phyloP scores from a whole-genome alignment of 2,888 invertebrate genomes.

The Hirudinaria manillensis region DNA sequence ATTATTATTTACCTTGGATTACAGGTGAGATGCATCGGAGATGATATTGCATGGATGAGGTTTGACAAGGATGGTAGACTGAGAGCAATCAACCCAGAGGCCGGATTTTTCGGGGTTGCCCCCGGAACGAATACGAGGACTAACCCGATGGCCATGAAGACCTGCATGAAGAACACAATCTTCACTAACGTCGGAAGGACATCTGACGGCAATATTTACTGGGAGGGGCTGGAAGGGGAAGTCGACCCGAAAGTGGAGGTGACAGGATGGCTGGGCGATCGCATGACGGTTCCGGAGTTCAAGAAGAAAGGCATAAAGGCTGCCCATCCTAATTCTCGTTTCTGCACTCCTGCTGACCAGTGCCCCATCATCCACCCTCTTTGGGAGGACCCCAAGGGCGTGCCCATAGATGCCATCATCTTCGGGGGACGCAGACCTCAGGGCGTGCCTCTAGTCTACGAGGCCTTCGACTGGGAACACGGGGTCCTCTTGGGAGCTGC shows the following conservation, averaged over 20 bases:
- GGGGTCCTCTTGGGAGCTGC: slow-evolving; percentile 48
- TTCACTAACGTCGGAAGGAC: slow-evolving; percentile 45
- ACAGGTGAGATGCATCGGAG: slow-evolving; percentile 41
- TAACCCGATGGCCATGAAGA: slow-evolving; percentile 43
- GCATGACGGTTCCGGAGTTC: slow-evolving; percentile 24
- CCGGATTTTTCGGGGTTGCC: slow-evolving; percentile 45
- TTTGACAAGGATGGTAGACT: slow-evolving; percentile 43
- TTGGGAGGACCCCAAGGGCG: slow-evolving; percentile 44
- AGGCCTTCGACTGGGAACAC: slow-evolving; percentile 47
- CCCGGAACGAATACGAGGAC: slow-evolving; percentile 42
- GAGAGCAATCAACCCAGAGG: slow-evolving; percentile 44
- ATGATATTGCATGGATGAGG: slow-evolving; percentile 46
- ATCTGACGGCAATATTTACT: slow-evolving; percentile 42
- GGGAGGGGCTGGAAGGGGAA: slow-evolving; percentile 45
- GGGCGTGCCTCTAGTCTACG: slow-evolving; percentile 49
- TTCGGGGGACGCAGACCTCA: slow-evolving; percentile 45
- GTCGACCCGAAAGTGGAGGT: slow-evolving; percentile 36
- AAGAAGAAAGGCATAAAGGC: slow-evolving; percentile 40
- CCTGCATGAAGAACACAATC: slow-evolving; percentile 41
- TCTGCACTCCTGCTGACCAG: slow-evolving; percentile 43
- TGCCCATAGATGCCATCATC: slow-evolving; percentile 45
- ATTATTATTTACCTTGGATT: no score
- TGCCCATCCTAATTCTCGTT: slow-evolving; percentile 45
- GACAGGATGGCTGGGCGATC: slow-evolving; percentile 40
- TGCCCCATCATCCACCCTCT: slow-evolving; percentile 44